Conservation (phyloP, 2,888 invertebrate species). For the Epistrophella euchroma region DNA sequence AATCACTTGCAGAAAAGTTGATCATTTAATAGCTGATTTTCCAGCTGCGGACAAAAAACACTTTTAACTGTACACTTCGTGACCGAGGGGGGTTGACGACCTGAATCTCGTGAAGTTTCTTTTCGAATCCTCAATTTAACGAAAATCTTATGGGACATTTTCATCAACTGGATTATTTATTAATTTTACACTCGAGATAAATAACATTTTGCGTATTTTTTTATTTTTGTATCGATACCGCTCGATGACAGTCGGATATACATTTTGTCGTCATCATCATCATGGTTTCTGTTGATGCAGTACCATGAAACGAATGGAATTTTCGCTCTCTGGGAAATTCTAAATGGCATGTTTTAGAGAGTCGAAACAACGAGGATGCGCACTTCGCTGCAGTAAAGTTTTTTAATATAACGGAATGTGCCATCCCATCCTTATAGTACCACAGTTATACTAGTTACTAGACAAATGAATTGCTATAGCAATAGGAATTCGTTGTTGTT, state of each 20-base stretch:
- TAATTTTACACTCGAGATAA: conserved; percentile 9
- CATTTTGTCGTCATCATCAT: conserved; percentile 63
- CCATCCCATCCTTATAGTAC: conserved; percentile 6
- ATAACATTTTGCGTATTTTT: conserved; percentile 17
- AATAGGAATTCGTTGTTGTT: conserved; percentile 2
- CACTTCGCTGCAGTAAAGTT: conserved; percentile 62
- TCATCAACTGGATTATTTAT: neutral
- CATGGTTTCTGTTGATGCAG: conserved; percentile 68
- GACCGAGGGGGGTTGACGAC: conserved; percentile 63
- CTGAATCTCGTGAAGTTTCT: conserved; percentile 48
- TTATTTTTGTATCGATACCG: conserved; percentile 37
- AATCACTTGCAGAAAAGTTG: neutral
- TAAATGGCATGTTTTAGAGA: conserved; percentile 37
- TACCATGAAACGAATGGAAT: conserved; percentile 62
- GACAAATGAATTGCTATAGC: conserved; percentile 21
- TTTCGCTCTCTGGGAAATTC: conserved; percentile 53
- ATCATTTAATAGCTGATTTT: conserved; percentile 46
- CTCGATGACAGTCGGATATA: conserved; percentile 54
- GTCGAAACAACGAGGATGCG: conserved; percentile 58
- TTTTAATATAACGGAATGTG: conserved; percentile 54
- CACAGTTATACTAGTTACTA: conserved; percentile 2
- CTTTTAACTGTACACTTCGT: conserved; percentile 59
- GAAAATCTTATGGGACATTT: conserved; percentile 32
- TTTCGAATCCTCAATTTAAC: conserved; percentile 17
- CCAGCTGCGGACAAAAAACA: conserved; percentile 39